Evolutionary conservation across 1,140 invertebrate species (phyloP), one percentile per base, ranked within the genome.

Genomic region (Macrocentrus cingulum): DNA sequence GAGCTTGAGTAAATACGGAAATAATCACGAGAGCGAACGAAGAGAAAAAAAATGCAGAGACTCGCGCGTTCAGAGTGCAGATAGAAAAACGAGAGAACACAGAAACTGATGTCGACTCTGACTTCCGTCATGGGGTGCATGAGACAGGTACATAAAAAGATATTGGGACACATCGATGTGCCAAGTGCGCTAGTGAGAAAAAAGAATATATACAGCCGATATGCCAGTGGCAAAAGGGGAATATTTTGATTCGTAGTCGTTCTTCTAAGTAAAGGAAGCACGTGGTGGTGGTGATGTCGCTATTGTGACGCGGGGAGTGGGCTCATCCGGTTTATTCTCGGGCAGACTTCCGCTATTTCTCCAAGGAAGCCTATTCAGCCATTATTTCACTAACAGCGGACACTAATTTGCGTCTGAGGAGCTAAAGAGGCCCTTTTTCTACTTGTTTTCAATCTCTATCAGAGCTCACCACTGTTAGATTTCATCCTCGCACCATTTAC

Each of bases 251-350:
- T 70, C 66, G 64, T 61, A 66, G 65, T 51, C n/a, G n/a, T 59
- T 60, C 53, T 56, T 15, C 23, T 7, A 49, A 49, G 46, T 32
- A 34, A 49, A 63, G 56, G 54, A 57, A 62, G 62, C 64, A 71
- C 66, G 66, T 51, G 49, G 49, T 51, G 32, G 49, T 48, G 45
- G 45, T 69, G 62, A 60, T 56, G 57, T 54, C 42, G 55, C 64
- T 56, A 70, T 71, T 73, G 71, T 73, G 62, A 63, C 56, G 56
- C 59, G 54, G 54, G 66, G 66, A 71, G 70, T 75, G 70, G 72
- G 66, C 65, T 71, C 70, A 71, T 75, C 72, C 72, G 71, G 69
- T 69, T 66, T 67, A 75, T 75, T 75, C 71, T 70, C 67, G 39
- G 49, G 46, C 36, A 66, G 66, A 75, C 72, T 75, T 75, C 72